Base-by-base conservation (phyloP, 2,797 vertebrate species). In the Clarias pachynema region DNA sequence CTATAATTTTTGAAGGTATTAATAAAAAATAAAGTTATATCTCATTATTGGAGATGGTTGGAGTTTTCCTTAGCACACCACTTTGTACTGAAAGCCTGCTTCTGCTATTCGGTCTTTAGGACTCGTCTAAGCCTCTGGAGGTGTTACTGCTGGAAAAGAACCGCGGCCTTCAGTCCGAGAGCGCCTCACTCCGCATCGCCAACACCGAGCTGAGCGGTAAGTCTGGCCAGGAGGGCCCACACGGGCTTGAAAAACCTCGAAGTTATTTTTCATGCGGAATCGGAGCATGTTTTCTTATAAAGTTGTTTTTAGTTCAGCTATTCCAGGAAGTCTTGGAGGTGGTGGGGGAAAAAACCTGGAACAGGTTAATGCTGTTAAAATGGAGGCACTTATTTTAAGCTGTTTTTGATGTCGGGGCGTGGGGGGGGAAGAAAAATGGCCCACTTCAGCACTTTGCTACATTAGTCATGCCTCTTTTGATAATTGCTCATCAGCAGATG, bases 191-290 rank as follows among this genome's bases (percentile, higher is more conserved):
- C 91, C 98, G 98, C 90, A 98, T 97, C 89, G 95, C 96, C 86
- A 99, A 97, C 95, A 97, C 96, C 20, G 98, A 99, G 94, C 96
- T 99, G 94, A 99, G 97, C 56, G 96, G 98, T 99, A 97, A 97
- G 98, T 94, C 62, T 83, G 18, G 0, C 31, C 10, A 37, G n/a
- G 57, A 26, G 85, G 40, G 49, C 66, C 66, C 34, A 34, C 9
- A 53, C 70, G 34, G 53, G 59, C 22, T n/a, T 20, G 16, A 24
- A 34, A 56, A 31, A 16, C 72, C 40, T 18, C 26, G 0, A 2
- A 14, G 31, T 40, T 62, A 16, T 62, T 16, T 34, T 79, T 40
- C 75, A 22, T 22, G 18, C 14, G 29, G 29, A 59, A 56, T 75
- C 49, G 0, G 16, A 9, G 24, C 37, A 0, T 8, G 2, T 65